A percentile compares a stretch with the other conserved stretches of the same genome.
These are phyloP conservation scores for Bolinopsis microptera DNA, from an alignment of 37 sponge, comb jelly and placozoan species.

Conservation along the genomic window DNA sequence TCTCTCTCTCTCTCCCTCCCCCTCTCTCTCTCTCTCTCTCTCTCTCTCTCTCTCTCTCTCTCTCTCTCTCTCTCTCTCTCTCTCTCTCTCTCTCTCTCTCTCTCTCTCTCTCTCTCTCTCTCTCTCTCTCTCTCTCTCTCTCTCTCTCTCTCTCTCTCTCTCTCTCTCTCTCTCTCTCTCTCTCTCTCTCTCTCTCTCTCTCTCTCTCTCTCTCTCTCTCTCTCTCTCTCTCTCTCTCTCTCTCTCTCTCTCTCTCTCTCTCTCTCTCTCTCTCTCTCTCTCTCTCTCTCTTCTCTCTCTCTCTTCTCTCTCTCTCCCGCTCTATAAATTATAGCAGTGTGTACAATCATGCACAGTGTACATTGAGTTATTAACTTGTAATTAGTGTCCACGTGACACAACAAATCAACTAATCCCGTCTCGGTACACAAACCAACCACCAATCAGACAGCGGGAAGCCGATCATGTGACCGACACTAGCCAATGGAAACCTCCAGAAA, in stretches of 20 bases:
- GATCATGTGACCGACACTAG: background rate
- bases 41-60: too few species aligned
- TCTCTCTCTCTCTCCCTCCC: too few species aligned
- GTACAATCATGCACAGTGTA: too few species aligned
- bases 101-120: background rate
- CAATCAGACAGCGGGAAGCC: background rate
- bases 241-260: background rate
- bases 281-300: background rate
- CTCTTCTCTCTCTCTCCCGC: too few species aligned
- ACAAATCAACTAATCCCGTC: conserved; percentile 20
- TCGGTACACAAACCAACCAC: background rate
- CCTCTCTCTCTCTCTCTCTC: too few species aligned
- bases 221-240: background rate
- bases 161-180: background rate
- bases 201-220: background rate
- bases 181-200: background rate
- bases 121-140: background rate
- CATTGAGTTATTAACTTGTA: background rate
- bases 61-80: too few species aligned
- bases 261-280: background rate
- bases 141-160: background rate
- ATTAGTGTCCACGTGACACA: conserved; percentile 9
- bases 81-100: background rate
- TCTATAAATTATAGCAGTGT: too few species aligned
- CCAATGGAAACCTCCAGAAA: background rate